Conservation (phyloP, 2,888 invertebrate genomes). For the Rhyacophila evoluta region DNA sequence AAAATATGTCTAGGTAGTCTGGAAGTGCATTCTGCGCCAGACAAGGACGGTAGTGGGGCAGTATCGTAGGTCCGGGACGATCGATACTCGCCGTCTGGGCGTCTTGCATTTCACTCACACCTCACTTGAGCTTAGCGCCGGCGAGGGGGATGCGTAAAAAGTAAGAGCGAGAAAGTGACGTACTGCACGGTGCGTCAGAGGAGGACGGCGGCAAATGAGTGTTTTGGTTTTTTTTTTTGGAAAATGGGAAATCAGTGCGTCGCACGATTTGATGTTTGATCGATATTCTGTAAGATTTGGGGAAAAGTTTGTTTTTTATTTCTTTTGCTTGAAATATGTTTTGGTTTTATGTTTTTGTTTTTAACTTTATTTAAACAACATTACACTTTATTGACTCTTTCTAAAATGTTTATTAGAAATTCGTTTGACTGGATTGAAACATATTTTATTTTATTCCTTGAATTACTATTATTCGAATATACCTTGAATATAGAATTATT, state of each 20-base stretch:
- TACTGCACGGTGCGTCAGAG: background rate
- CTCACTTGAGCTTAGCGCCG: constrained; percentile 12
- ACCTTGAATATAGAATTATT: no score
- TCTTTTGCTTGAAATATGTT: background rate
- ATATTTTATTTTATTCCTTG: no score
- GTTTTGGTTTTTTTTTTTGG: constrained; percentile 13
- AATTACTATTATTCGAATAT: no score
- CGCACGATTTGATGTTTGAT: constrained; percentile 22
- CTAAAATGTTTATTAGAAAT: no score
- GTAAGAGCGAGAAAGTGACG: constrained; percentile 15
- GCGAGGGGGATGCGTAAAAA: constrained; percentile 6
- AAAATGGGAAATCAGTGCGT: constrained; percentile 19
- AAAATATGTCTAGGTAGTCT: constrained; percentile 55
- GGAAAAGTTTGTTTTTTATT: constrained; percentile 11
- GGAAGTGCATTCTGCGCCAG: constrained; percentile 54
- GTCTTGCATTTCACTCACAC: constrained; percentile 40
- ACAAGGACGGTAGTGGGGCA: constrained; percentile 60
- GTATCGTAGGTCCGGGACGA: constrained; percentile 69
- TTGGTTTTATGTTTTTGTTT: no score
- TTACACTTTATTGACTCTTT: no score
- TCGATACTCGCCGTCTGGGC: constrained; percentile 76
- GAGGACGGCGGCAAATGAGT: background rate
- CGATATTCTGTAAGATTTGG: constrained; percentile 19
- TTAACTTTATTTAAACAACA: no score
- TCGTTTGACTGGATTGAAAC: no score